Evolutionary conservation across 1,140 invertebrate genomes (phyloP).

Genomic region (Paraescarpia echinospica): DNA sequence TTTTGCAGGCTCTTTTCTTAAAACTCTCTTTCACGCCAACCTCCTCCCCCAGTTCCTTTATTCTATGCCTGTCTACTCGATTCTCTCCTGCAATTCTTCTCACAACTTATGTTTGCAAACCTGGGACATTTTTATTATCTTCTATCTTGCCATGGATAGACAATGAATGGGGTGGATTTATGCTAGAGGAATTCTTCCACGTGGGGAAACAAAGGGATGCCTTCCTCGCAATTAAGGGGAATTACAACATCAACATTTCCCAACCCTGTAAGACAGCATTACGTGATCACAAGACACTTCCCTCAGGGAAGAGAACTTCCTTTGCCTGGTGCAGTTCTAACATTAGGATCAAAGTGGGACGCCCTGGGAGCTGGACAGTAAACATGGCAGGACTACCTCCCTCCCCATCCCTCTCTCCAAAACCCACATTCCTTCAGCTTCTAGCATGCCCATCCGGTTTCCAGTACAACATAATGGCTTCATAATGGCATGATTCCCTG

Average conservation of each 20-base stretch:
- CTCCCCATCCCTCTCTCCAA: not conserved
- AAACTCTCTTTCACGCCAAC: too few relatives aligned
- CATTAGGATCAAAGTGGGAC: not conserved
- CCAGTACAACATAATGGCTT: too few relatives aligned
- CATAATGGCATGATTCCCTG: not conserved
- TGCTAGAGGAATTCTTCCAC: too few relatives aligned
- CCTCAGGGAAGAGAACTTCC: not conserved
- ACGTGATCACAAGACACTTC: not conserved
- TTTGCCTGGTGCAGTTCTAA: not conserved
- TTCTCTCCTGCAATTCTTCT: too few relatives aligned
- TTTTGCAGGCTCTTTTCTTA: too few relatives aligned
- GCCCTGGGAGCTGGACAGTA: not conserved
- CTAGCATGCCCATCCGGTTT: not conserved
- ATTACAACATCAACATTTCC: not conserved
- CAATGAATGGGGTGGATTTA: too few relatives aligned
- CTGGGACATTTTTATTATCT: too few relatives aligned
- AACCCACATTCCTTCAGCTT: not conserved
- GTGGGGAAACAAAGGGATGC: not conserved
- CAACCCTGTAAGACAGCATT: not conserved
- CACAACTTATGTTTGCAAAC: too few relatives aligned
- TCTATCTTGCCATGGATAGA: too few relatives aligned
- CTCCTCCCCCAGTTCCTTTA: too few relatives aligned
- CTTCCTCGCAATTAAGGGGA: not conserved
- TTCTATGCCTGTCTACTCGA: too few relatives aligned
- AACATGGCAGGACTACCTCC: not conserved